Evolutionary conservation across 2,888 invertebrate genomes (phyloP), one percentile per base, ranked within the genome.

Genomic region (Cabera pusaria): DNA sequence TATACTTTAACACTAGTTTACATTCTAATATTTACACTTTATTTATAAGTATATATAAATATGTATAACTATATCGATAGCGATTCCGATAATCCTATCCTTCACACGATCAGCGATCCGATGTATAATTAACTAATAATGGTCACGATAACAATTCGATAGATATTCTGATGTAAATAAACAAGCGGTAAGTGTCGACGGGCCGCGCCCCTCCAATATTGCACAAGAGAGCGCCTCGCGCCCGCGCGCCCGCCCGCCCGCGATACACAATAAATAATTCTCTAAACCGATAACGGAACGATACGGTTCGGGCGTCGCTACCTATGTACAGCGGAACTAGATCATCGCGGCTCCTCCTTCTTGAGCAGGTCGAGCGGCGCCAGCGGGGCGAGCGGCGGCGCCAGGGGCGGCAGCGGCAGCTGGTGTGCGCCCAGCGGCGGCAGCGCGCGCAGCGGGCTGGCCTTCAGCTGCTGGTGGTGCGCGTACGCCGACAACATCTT

Each of bases 401-500:
- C 29, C 26, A 36, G 31, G 29, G 77, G 74, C 28, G 92, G 68
- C 14, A 14, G 26, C 56, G 11, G 68, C 14, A 14, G 26, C 56
- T 6, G 64, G 60, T 74, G 80, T 50, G 68, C 57, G 43, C 59
- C 68, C 40, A 73, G 79, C 58, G 91, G 86, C 66, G 61, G 84
- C 75, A 53, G 85, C 47, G 79, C 77, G 65, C 81, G 85, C 63
- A 85, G 68, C 61, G 80, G 75, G 49, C 71, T 76, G 50, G 92
- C 82, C 79, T 73, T 91, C 68, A 85, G 60, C 64, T 87, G 87
- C 60, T 92, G 92, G 53, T 91, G 76, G 60, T 90, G 91, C 38
- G 92, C 91, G 79, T 94, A 95, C 48, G 93, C 92, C 54, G 91
- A 92, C 66, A 93, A 91, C 65, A 95, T 91, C 78, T 95, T 95